Base-by-base conservation (phyloP, 2,797 vertebrate genomes). In the Epinephelus malabaricus region DNA sequence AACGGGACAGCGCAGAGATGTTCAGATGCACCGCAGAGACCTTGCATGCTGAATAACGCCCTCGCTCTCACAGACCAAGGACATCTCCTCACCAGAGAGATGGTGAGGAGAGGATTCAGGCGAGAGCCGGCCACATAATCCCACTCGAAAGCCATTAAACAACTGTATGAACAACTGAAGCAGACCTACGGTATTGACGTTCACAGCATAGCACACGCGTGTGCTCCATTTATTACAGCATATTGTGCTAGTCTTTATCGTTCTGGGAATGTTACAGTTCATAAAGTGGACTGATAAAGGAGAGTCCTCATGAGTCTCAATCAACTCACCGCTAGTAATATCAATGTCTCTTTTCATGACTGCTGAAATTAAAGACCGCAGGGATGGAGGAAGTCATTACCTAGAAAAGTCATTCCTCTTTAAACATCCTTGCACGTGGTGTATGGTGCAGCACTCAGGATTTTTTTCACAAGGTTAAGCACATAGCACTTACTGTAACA, bases 1-100 rank as follows among this genome's bases (percentile, higher is more conserved):
- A 89, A 83, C 86, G 25, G 86, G 81, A 81, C 84, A 82, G 80
- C 12, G 40, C 67, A 38, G 82, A 84, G 85, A 88, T 85, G 83
- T 86, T 87, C 74, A 84, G 85, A 89, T 85, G 83, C 76, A 82
- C 83, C 69, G 50, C 80, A 63, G 89, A 87, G 89, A 91, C 78
- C 63, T 68, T 66, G 86, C 83, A 78, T 69, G 69, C 76, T 70
- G 81, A 88, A 80, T 81, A 83, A 84, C 23, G 59, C 75, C 74
- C 84, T 84, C 63, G 19, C 82, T 74, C 79, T 81, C 55, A 38
- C 83, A 84, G 65, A 73, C 83, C 84, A 89, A 90, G 89, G 89
- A 89, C 91, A 85, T 90, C 65, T 83, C 61, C 61, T 80, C 86
- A 62, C 75, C 55, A 66, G 86, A 85, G 86, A 86, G 46, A 73